A percentile compares a stretch with the other conserved stretches of the same genome.
Conservation (phyloP, 2,888 invertebrate species). For the Coleophora flavipennella region DNA sequence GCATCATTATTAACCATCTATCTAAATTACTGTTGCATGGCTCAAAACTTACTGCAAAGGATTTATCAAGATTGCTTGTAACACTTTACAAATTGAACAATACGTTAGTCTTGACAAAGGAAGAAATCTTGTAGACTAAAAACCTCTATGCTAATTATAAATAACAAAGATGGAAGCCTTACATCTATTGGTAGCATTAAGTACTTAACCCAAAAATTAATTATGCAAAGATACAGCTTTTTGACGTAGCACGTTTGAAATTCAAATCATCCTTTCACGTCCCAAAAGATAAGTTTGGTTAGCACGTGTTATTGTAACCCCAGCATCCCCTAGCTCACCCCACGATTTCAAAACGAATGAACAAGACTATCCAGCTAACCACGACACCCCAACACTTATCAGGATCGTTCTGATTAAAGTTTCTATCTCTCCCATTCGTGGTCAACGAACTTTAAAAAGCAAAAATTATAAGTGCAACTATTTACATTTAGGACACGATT, state of each 20-base stretch:
- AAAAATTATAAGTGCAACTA: slow-evolving; percentile 7
- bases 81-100: neutral
- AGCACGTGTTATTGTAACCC: slow-evolving; percentile 36
- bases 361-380: slow-evolving; percentile 21
- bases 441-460: slow-evolving; percentile 18
- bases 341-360: slow-evolving; percentile 34
- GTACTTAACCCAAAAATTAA: neutral
- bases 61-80: slow-evolving; percentile 4
- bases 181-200: too few species aligned
- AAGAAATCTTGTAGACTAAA: too few species aligned
- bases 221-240: neutral
- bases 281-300: slow-evolving; percentile 28
- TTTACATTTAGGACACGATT: slow-evolving; percentile 1
- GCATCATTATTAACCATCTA: slow-evolving; percentile 9
- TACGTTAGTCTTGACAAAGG: too few species aligned
- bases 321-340: slow-evolving; percentile 19
- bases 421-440: slow-evolving; percentile 35
- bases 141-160: too few species aligned
- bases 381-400: slow-evolving; percentile 31
- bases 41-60: slow-evolving; percentile 1
- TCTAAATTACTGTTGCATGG: slow-evolving; percentile 10
- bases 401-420: slow-evolving; percentile 34
- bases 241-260: neutral
- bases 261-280: slow-evolving; percentile 22
- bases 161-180: too few species aligned